phyloP scores from a whole-genome alignment of 2,888 invertebrate species.

The Harmothoe impar region DNA sequence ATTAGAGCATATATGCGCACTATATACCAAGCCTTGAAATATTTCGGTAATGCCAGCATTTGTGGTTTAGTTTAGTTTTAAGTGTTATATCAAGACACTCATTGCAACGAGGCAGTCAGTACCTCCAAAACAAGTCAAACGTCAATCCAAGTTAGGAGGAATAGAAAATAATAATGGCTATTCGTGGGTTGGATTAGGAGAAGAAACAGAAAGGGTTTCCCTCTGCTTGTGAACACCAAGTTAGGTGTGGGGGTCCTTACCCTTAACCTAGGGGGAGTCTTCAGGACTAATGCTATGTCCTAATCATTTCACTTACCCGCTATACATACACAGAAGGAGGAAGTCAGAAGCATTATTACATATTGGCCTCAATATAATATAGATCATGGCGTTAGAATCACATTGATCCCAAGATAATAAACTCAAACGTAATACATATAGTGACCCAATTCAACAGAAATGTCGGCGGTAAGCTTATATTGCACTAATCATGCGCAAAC shows the following conservation, averaged over 20 bases:
- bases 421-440: too few relatives aligned
- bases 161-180: background rate
- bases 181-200: conserved; percentile 1
- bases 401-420: too few relatives aligned
- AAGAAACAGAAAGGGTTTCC: background rate
- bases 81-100: background rate
- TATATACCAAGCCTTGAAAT: too few relatives aligned
- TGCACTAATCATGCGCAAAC: too few relatives aligned
- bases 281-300: conserved; percentile 8
- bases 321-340: conserved; percentile 30
- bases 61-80: background rate
- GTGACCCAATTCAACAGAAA: too few relatives aligned
- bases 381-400: background rate
- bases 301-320: conserved; percentile 52
- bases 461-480: too few relatives aligned
- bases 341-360: conserved; percentile 14
- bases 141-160: conserved; percentile 45
- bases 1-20: too few relatives aligned
- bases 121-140: conserved; percentile 46
- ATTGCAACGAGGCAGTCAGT: background rate
- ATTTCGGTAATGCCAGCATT: too few relatives aligned
- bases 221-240: background rate
- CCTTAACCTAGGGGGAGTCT: background rate
- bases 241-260: conserved; percentile 1
- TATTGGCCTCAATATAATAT: background rate